These are phyloP conservation scores for Scrobipalpa costella DNA, from an alignment of 2,888 invertebrate genomes.

Conservation along the genomic window DNA sequence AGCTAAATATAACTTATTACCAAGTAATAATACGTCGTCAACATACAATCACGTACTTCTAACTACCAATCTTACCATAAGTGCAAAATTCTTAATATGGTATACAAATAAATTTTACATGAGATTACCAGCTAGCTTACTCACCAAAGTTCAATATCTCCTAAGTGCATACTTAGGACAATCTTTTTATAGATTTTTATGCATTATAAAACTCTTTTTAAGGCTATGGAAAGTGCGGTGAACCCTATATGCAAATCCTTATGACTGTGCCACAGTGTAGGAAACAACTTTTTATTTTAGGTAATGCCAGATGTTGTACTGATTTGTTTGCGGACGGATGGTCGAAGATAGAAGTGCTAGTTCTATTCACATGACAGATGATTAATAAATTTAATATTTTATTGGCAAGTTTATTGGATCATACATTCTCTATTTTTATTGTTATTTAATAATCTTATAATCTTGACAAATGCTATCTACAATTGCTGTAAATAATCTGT, in stretches of 20 bases:
- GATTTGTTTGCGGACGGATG: too few species aligned
- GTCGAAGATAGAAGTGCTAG: too few species aligned
- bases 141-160: slow-evolving; percentile 41
- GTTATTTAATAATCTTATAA: too few species aligned
- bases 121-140: background rate
- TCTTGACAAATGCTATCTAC: too few species aligned
- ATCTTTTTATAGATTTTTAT: slow-evolving; percentile 50
- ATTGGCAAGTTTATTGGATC: too few species aligned
- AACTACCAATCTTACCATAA: background rate
- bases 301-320: background rate
- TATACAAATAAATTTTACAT: background rate
- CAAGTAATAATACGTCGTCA: too few species aligned
- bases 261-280: slow-evolving; percentile 27
- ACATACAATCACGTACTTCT: too few species aligned
- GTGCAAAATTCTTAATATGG: background rate
- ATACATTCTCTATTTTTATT: too few species aligned
- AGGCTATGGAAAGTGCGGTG: slow-evolving; percentile 35
- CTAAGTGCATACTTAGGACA: slow-evolving; percentile 40
- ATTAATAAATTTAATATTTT: too few species aligned
- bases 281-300: background rate
- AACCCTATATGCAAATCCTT: slow-evolving; percentile 27
- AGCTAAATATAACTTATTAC: too few species aligned
- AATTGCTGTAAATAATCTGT: too few species aligned
- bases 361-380: too few species aligned
- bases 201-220: slow-evolving; percentile 44